phyloP scores from a whole-genome alignment of 2,113 vertebrate species.

The Muntiacus muntjak region DNA sequence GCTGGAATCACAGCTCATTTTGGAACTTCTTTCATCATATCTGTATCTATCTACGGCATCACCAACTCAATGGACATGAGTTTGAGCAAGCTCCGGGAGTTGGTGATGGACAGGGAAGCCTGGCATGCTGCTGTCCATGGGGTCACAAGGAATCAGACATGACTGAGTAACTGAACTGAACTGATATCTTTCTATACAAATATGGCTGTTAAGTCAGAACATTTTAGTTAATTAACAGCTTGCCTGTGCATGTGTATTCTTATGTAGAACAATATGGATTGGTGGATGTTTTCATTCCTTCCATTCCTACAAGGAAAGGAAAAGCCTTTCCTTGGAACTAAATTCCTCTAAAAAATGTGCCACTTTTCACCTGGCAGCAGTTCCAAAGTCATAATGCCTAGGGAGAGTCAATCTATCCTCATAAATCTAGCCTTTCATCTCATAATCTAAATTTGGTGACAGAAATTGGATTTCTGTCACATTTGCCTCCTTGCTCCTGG shows the following conservation, averaged over 20 bases:
- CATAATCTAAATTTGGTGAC: conserved; percentile 24
- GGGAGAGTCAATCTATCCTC: neutral
- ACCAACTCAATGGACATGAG: neutral
- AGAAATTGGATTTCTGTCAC: conserved; percentile 30
- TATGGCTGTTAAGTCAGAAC: neutral
- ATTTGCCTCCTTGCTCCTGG: neutral
- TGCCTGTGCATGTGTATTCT: neutral
- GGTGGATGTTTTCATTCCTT: neutral
- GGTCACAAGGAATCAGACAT: neutral
- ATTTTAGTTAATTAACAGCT: neutral
- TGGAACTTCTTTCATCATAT: neutral
- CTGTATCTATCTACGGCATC: neutral
- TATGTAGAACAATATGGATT: neutral
- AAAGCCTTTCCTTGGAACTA: neutral
- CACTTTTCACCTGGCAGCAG: neutral
- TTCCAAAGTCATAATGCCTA: neutral
- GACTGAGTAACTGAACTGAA: neutral
- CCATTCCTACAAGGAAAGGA: neutral
- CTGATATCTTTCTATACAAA: neutral
- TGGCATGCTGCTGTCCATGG: neutral
- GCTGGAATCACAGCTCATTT: neutral
- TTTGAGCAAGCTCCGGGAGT: neutral
- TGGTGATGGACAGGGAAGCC: neutral
- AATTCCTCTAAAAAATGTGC: neutral
- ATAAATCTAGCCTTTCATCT: conserved; percentile 7